phyloP scores from a whole-genome alignment of 2,888 invertebrate species.

The Drosophila meridionalis region DNA sequence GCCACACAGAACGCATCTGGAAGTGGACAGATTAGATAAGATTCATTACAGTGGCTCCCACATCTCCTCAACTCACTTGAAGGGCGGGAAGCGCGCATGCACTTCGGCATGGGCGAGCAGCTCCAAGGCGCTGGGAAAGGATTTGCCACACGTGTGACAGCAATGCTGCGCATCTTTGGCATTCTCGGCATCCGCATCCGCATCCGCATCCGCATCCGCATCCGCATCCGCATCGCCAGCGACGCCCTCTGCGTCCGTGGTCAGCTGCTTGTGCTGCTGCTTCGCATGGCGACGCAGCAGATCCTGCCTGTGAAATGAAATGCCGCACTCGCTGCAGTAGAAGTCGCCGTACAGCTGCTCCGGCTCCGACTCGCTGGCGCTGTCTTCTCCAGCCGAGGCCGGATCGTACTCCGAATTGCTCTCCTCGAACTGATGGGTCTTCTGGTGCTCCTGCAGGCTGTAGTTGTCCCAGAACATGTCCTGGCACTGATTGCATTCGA shows the following conservation, averaged over 20 bases:
- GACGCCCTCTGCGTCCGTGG: conserved; percentile 16
- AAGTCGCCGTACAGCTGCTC: conserved; percentile 87
- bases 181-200: conserved; percentile 57
- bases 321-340: conserved; percentile 91
- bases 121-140: conserved; percentile 91
- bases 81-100: conserved; percentile 88
- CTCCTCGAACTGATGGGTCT: conserved; percentile 87
- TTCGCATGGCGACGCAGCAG: conserved; percentile 90
- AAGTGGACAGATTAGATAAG: not conserved
- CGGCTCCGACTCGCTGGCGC: conserved; percentile 86
- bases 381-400: conserved; percentile 84
- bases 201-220: conserved; percentile 27
- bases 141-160: conserved; percentile 92
- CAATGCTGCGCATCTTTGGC: conserved; percentile 86
- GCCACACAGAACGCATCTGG: conserved; percentile 88
- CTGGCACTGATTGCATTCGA: conserved; percentile 92
- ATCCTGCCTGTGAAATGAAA: conserved; percentile 92
- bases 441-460: conserved; percentile 87
- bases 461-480: conserved; percentile 92
- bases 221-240: conserved; percentile 28
- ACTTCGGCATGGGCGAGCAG: conserved; percentile 92
- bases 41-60: no score
- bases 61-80: conserved; percentile 79
- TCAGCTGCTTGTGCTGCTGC: conserved; percentile 79
- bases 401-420: conserved; percentile 85